A percentile compares a stretch with the other conserved stretches of the same genome.
Conservation (phyloP, 2,797 vertebrate species). For the Sparidentex hasta region DNA sequence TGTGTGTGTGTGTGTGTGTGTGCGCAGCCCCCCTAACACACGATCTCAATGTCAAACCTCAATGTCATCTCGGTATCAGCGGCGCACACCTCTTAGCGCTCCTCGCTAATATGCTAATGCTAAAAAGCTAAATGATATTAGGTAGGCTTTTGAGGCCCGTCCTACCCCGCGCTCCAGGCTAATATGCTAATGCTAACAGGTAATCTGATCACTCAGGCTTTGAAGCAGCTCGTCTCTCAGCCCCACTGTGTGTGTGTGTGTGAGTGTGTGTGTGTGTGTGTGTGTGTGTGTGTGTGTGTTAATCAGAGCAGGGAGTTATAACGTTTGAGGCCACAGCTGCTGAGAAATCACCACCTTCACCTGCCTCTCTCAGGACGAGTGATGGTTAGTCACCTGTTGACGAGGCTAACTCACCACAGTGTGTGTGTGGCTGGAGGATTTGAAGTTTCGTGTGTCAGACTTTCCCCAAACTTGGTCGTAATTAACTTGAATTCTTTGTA, state of each 20-base stretch:
- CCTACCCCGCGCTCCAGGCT: slow-evolving; percentile 65
- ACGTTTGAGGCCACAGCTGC: slow-evolving; percentile 38
- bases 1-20: slow-evolving; percentile 20
- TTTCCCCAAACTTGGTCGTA: too few relatives aligned
- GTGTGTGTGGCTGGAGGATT: too few relatives aligned
- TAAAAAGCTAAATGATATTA: slow-evolving; percentile 68
- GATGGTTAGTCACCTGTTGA: background rate
- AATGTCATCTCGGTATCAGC: slow-evolving; percentile 65
- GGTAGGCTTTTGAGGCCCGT: slow-evolving; percentile 54
- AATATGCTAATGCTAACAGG: slow-evolving; percentile 82
- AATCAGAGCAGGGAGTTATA: slow-evolving; percentile 52
- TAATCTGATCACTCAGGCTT: slow-evolving; percentile 73
- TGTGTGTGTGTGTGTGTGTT: slow-evolving; percentile 43
- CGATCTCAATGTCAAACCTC: slow-evolving; percentile 73
- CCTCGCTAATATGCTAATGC: slow-evolving; percentile 59
- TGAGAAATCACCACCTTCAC: slow-evolving; percentile 29
- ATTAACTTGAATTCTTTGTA: too few relatives aligned
- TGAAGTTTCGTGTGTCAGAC: too few relatives aligned
- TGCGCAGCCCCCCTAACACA: slow-evolving; percentile 13
- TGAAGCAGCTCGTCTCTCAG: slow-evolving; percentile 60
- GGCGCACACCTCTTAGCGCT: slow-evolving; percentile 48
- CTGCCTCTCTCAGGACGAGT: background rate
- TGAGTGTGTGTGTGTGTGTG: too few relatives aligned
- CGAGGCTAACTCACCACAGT: too few relatives aligned
- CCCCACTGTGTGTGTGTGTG: slow-evolving; percentile 13